Evolutionary conservation across 2,888 invertebrate species (phyloP).

Genomic region (Gonocerus acuteangulatus): DNA sequence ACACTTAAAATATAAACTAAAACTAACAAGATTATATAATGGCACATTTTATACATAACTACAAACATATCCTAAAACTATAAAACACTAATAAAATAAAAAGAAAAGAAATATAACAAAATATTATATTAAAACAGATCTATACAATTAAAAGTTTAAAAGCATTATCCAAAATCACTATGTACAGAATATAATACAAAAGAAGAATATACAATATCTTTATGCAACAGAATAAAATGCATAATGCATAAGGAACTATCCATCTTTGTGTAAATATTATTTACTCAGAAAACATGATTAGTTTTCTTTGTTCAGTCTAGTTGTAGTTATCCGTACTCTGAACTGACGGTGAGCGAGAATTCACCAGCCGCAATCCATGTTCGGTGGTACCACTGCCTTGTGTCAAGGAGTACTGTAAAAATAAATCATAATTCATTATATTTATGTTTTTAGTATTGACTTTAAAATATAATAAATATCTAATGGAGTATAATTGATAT

Average conservation of each 20-base stretch:
- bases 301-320: too few species aligned
- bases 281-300: neutral
- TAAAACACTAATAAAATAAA: neutral
- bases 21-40: too few species aligned
- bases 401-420: slow-evolving; percentile 70
- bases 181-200: neutral
- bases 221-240: neutral
- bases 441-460: slow-evolving; percentile 76
- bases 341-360: slow-evolving; percentile 80
- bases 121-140: neutral
- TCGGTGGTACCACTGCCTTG: slow-evolving; percentile 85
- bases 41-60: neutral
- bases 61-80: neutral
- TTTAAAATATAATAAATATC: too few species aligned
- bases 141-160: neutral
- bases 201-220: neutral
- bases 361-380: slow-evolving; percentile 72
- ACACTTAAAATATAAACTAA: too few species aligned
- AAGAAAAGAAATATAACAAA: neutral
- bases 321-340: slow-evolving; percentile 68
- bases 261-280: neutral
- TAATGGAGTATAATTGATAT: too few species aligned
- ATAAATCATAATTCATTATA: slow-evolving; percentile 38
- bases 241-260: too few species aligned
- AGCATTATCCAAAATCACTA: neutral